Evolutionary conservation across 2,113 vertebrate genomes (phyloP).

Genomic region (Rattus norvegicus): DNA sequence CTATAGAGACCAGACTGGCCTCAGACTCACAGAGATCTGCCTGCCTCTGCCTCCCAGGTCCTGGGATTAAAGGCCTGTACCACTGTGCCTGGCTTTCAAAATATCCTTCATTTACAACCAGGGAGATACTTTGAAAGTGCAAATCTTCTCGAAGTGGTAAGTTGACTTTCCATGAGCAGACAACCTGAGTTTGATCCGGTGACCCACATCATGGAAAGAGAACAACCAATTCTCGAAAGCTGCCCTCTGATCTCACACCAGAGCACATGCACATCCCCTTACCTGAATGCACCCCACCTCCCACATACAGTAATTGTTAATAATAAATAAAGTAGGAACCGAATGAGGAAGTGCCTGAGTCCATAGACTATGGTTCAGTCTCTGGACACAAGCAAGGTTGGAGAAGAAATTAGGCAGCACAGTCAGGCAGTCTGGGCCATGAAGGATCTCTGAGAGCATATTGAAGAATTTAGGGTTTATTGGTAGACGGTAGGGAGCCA

Average conservation of each 20-base stretch:
- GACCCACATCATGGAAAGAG: not conserved
- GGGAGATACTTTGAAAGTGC: not conserved
- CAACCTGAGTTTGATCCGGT: not conserved
- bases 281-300: fast-evolving
- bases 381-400: not conserved
- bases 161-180: not conserved
- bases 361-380: not conserved
- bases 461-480: not conserved
- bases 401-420: not conserved
- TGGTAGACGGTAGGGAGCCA: not conserved
- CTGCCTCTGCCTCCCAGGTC: not conserved
- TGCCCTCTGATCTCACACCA: not conserved
- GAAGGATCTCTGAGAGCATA: not conserved
- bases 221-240: not conserved
- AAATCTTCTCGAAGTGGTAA: not conserved
- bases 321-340: not conserved
- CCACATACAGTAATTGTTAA: not conserved
- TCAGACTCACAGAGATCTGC: not conserved
- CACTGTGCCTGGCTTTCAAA: not conserved
- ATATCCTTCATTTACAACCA: not conserved
- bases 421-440: not conserved
- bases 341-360: too few species aligned
- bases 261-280: not conserved
- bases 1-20: not conserved
- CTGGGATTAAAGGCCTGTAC: not conserved